Evolutionary conservation across 1,140 invertebrate species (phyloP), one percentile per base, ranked within the genome.

Genomic region (Chelonus insularis): DNA sequence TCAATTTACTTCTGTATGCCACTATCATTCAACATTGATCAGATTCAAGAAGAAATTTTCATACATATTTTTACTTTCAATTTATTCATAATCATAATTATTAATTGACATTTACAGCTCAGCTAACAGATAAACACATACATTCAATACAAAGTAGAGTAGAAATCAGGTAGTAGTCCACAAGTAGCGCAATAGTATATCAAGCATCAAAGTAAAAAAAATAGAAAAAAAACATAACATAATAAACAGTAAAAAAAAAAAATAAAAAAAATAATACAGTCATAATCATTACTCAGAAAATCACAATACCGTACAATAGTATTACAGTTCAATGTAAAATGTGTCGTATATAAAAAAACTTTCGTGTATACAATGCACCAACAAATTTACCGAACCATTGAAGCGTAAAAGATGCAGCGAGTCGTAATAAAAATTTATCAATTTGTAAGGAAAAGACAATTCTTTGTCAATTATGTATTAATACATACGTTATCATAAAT

Each of bases 111-210:
- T 61, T 57, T 57, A 39, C 62, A 64, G 51, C 59, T 59, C 62
- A 57, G 62, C 62, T 50, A 56, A 66, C 60, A 66, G 55, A 51
- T 63, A 55, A 59, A 50, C 18, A 37, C 32, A 59, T 56, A 64
- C 57, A 63, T 48, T 64, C 52, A 57, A 76, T 75, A 78, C 76
- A 79, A 73, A 76, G 71, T 79, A 79, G 74, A 51, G 72, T 79
- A 79, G 77, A 66, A 65, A 71, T 73, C 73, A 76, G 61, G 75
- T 60, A 69, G 68, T 79, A 79, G 73, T 77, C 71, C 77, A 78
- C 69, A 58, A 70, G 74, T 79, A 79, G 76, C 75, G 76, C 76
- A 79, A 79, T 79, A 78, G 75, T 70, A 57, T 72, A 74, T 73
- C 65, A 63, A 64, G 57, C 59, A 65, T 62, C 63, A 67, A 55